Evolutionary conservation across 92 coral and sea anemone genomes (phyloP).

Genomic region (Scolanthus callimorphus): DNA sequence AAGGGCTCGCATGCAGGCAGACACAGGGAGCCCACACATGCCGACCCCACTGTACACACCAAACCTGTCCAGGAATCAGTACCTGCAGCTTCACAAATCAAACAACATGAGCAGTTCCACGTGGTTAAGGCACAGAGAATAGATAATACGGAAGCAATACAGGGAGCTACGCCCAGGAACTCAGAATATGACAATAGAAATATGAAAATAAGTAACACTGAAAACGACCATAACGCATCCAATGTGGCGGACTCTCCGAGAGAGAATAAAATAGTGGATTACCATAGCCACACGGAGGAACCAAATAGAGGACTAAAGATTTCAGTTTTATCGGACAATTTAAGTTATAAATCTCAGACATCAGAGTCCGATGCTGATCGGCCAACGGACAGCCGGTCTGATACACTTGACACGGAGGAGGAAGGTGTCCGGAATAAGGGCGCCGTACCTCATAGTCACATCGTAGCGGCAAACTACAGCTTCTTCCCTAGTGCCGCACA

Average conservation of each 20-base stretch:
- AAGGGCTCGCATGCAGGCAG: slow-evolving; percentile 29
- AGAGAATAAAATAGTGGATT: not conserved
- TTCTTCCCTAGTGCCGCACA: slow-evolving; percentile 48
- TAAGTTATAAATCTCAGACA: not conserved
- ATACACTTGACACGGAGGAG: slow-evolving; percentile 5
- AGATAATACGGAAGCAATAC: not conserved
- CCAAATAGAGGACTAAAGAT: slow-evolving; percentile 3
- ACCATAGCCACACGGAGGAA: not conserved
- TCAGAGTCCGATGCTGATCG: slow-evolving; percentile 1
- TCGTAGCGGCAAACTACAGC: slow-evolving; percentile 63
- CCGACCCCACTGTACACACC: not conserved
- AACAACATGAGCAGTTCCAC: not conserved
- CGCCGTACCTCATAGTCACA: slow-evolving; percentile 30
- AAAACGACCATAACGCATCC: slow-evolving; percentile 29
- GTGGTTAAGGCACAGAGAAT: not conserved
- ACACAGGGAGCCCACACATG: slow-evolving; percentile 37
- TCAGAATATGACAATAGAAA: not conserved
- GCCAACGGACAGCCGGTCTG: not conserved
- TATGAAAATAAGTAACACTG: slow-evolving; percentile 2
- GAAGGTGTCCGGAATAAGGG: slow-evolving; percentile 22
- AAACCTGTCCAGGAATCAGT: not conserved
- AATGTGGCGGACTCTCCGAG: slow-evolving; percentile 22
- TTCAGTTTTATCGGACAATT: not conserved
- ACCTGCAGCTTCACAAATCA: not conserved
- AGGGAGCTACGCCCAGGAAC: not conserved